A percentile compares a stretch with the other conserved stretches of the same genome.
Conservation (phyloP, 2,888 invertebrate species). For the Zygothrica quintamaculata region DNA sequence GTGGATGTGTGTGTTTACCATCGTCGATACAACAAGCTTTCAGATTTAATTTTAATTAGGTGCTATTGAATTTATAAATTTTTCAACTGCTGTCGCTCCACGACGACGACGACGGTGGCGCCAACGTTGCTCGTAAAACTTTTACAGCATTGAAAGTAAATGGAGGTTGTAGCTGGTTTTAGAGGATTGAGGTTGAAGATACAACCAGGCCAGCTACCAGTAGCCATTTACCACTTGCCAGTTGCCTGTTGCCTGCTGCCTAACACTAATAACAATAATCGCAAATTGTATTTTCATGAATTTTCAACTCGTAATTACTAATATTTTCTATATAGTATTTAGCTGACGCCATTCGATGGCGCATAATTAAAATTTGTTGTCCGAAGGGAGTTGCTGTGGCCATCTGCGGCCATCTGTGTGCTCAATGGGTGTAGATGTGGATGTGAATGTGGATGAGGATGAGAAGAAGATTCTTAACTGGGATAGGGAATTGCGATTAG, state of each 20-base stretch:
- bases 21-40: slow-evolving; percentile 73
- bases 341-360: slow-evolving; percentile 50
- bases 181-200: slow-evolving; percentile 13
- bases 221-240: slow-evolving; percentile 13
- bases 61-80: slow-evolving; percentile 80
- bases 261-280: slow-evolving; percentile 81
- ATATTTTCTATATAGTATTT: slow-evolving; percentile 67
- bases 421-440: slow-evolving; percentile 1
- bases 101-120: too few relatives aligned
- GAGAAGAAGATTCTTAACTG: not conserved
- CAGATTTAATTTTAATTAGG: slow-evolving; percentile 80
- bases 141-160: slow-evolving; percentile 70
- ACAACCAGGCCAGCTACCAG: slow-evolving; percentile 26
- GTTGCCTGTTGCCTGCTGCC: slow-evolving; percentile 42
- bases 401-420: not conserved
- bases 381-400: slow-evolving; percentile 37
- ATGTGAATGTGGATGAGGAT: slow-evolving; percentile 9
- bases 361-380: slow-evolving; percentile 80
- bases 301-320: slow-evolving; percentile 82
- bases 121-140: slow-evolving; percentile 67
- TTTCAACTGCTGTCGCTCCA: slow-evolving; percentile 71
- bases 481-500: slow-evolving; percentile 1
- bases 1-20: slow-evolving; percentile 28
- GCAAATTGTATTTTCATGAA: slow-evolving; percentile 83
- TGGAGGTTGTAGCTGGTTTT: slow-evolving; percentile 1